Evolutionary conservation across 2,113 vertebrate species (phyloP), one percentile per base, ranked within the genome.

Genomic region (Peucedramus taeniatus): DNA sequence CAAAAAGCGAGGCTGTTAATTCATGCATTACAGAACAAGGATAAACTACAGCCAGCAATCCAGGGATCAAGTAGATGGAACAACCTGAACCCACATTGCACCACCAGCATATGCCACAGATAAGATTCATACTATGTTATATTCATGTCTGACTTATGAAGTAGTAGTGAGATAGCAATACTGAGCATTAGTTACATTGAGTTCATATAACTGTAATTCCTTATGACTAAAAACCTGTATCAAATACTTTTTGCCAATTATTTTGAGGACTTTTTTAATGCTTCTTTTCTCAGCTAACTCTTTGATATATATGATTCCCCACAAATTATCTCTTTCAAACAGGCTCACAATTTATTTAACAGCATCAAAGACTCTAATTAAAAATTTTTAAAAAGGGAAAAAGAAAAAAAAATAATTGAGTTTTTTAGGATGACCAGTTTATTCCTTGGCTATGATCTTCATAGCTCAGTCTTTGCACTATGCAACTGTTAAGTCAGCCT

Each of bases 321-420:
- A 87, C 50, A 85, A 83, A 88, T 90, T 76, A 85, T 69, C 70
- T 90, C 68, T 79, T 90, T 94, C 61, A 91, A 93, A 95, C 60
- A 85, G 70, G 33, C 47, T 83, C 40, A 66, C 39, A 64, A 87
- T 82, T 92, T 83, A 79, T 87, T 90, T 90, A 90, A 93, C 68
- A 83, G 61, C 71, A 93, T 90, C 54, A 95, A 94, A 94, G 86
- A 13, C 24, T 37, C 47, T 51, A 33, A 88, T 59, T 54, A 87
- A 50, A 51, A 64, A 47, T 12, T 59, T 26, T 59, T 6, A 10
- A 24, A 26, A 61, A 44, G 31, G 12, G 16, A 14, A 37, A 60
- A 47, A 37, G 2, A 5, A 47, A 37, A 64, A 26, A 16, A 31
- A 45, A 60, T 4, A 54, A 21, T 3, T 22, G 10, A 39, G 20